A percentile compares a stretch with the other conserved stretches of the same genome.
phyloP scores from a whole-genome alignment of 2,113 vertebrate species.

The Dipodomys spectabilis region DNA sequence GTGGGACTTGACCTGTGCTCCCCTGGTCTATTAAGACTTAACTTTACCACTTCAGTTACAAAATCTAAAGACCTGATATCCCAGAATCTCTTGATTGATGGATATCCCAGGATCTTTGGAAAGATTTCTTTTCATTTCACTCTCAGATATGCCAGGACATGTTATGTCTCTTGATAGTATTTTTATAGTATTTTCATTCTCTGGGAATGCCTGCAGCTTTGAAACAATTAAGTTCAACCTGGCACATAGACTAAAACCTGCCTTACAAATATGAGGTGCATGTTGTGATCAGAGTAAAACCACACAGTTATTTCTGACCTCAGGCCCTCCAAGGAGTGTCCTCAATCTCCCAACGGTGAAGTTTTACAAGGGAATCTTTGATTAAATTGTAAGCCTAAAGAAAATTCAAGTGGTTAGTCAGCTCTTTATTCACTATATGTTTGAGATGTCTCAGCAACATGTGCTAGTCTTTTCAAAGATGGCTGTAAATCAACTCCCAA shows the following conservation, averaged over 20 bases:
- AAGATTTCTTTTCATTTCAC: constrained; percentile 59
- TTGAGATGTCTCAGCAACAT: constrained; percentile 68
- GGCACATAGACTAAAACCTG: constrained; percentile 48
- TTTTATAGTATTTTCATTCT: constrained; percentile 58
- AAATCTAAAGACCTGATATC: not conserved
- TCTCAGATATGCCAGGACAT: constrained; percentile 15
- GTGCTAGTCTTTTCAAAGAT: constrained; percentile 72
- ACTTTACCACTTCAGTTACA: not conserved
- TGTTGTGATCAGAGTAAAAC: constrained; percentile 58
- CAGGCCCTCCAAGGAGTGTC: not conserved
- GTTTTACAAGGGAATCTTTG: constrained; percentile 66
- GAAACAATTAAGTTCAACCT: constrained; percentile 68
- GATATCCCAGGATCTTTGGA: not conserved
- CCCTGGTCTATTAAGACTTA: not conserved
- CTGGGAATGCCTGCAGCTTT: constrained; percentile 40
- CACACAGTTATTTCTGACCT: constrained; percentile 65
- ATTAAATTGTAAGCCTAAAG: constrained; percentile 76
- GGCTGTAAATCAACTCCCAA: constrained; percentile 77
- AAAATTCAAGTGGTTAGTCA: constrained; percentile 69
- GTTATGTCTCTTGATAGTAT: constrained; percentile 20
- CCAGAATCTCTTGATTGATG: not conserved
- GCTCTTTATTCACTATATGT: constrained; percentile 65
- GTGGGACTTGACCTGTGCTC: not conserved
- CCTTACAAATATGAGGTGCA: constrained; percentile 38
- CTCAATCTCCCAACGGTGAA: constrained; percentile 50